Conservation (phyloP, 2,113 vertebrate genomes). For the Psilopsiagon aurifrons region DNA sequence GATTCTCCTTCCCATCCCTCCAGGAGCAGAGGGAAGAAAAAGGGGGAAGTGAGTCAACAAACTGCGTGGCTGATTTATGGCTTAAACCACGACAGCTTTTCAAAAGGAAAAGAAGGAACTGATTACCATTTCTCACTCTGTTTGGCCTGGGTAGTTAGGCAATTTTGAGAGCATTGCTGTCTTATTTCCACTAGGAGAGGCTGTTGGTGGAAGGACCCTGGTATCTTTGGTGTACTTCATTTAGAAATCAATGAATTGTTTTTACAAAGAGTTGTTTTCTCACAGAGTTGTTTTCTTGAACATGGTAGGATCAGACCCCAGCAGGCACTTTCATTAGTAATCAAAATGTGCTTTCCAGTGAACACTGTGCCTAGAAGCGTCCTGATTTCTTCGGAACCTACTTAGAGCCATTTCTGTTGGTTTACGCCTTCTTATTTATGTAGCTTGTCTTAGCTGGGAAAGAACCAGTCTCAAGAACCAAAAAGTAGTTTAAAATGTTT, state of each 20-base stretch:
- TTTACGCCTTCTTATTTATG: background rate
- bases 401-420: background rate
- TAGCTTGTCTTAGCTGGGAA: background rate
- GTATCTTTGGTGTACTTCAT: background rate
- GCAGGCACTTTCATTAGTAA: background rate
- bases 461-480: background rate
- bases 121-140: background rate
- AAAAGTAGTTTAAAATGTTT: background rate
- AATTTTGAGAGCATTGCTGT: background rate
- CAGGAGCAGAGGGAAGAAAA: no score
- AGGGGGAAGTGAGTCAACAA: no score
- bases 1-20: no score
- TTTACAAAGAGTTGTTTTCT: background rate
- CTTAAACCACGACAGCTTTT: no score
- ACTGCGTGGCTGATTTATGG: no score
- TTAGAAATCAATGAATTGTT: background rate
- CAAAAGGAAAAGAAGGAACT: background rate
- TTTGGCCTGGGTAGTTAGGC: background rate
- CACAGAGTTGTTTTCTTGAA: background rate
- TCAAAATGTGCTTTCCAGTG: background rate
- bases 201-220: background rate
- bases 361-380: background rate
- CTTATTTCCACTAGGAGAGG: background rate
- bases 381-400: background rate
- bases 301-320: rapidly evolving